Conservation (phyloP, 2,888 invertebrate species). For the Nomada flava region DNA sequence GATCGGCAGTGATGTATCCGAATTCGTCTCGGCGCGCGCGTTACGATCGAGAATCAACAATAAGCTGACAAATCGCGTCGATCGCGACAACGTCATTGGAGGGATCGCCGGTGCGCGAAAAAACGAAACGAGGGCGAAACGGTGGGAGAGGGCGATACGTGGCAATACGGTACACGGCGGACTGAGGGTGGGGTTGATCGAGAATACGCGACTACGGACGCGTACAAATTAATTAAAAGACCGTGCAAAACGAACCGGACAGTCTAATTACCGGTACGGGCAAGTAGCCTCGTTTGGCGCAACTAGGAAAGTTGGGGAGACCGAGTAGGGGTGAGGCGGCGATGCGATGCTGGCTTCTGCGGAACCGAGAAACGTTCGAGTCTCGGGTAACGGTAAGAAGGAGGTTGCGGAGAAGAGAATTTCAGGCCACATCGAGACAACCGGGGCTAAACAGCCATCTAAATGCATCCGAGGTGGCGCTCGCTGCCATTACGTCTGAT, state of each 20-base stretch:
- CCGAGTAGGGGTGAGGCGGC: constrained; percentile 32
- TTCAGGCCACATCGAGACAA: constrained; percentile 82
- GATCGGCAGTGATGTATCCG: not conserved
- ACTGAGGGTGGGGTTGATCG: too few relatives aligned
- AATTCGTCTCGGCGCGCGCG: too few relatives aligned
- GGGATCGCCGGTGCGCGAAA: not conserved
- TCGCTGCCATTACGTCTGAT: constrained; percentile 84
- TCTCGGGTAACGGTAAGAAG: constrained; percentile 58
- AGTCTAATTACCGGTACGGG: constrained; percentile 73
- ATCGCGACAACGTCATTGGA: not conserved
- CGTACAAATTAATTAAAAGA: constrained; percentile 77
- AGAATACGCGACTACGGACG: constrained; percentile 52
- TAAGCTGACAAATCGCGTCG: not conserved
- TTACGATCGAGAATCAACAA: not conserved
- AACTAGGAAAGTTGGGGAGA: constrained; percentile 57
- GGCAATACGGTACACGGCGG: too few relatives aligned
- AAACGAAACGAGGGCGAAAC: not conserved
- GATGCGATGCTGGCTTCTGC: constrained; percentile 56
- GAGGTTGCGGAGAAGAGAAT: constrained; percentile 63
- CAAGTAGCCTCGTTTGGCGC: constrained; percentile 48
- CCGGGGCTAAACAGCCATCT: constrained; percentile 84
- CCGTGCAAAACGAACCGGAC: constrained; percentile 72
- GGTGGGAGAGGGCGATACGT: not conserved
- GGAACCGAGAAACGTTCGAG: constrained; percentile 53
- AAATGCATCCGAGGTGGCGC: constrained; percentile 85